Evolutionary conservation across 2,113 vertebrate species (phyloP).

Genomic region (Dicrurus megarhynchus): DNA sequence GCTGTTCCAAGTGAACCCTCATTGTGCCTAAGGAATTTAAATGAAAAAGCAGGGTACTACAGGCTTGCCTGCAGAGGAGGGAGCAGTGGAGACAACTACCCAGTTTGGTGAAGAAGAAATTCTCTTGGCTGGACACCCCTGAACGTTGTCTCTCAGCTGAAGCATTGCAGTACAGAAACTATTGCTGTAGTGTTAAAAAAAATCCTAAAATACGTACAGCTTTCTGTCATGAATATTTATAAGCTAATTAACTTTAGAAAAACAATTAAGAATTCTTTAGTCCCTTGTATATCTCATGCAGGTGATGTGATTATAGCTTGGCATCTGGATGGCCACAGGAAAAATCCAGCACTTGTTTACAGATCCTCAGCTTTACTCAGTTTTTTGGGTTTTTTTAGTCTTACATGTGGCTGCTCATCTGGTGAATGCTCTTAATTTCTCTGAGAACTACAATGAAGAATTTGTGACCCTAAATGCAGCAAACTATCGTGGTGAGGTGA

Average conservation of each 20-base stretch:
- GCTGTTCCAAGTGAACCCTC: not conserved
- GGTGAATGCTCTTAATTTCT: slow-evolving; percentile 89
- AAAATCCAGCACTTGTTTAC: not conserved
- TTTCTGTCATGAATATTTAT: not conserved
- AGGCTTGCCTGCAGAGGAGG: not conserved
- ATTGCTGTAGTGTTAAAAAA: not conserved
- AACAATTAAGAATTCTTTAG: not conserved
- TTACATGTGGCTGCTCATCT: slow-evolving; percentile 95
- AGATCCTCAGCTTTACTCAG: not conserved
- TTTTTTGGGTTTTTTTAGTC: slow-evolving; percentile 65
- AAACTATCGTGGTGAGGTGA: slow-evolving; percentile 89
- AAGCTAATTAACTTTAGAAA: not conserved
- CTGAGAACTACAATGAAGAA: slow-evolving; percentile 84
- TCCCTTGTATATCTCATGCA: not conserved
- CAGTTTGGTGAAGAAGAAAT: not conserved
- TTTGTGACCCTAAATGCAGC: slow-evolving; percentile 88
- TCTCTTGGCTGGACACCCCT: not conserved
- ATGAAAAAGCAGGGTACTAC: not conserved
- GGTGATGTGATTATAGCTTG: not conserved
- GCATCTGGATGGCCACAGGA: not conserved
- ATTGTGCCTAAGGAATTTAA: not conserved
- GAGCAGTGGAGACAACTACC: not conserved
- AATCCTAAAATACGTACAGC: not conserved
- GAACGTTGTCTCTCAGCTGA: not conserved
- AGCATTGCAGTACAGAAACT: not conserved